Base-by-base conservation (phyloP, 1,140 invertebrate species). In the Tachypleus tridentatus region DNA sequence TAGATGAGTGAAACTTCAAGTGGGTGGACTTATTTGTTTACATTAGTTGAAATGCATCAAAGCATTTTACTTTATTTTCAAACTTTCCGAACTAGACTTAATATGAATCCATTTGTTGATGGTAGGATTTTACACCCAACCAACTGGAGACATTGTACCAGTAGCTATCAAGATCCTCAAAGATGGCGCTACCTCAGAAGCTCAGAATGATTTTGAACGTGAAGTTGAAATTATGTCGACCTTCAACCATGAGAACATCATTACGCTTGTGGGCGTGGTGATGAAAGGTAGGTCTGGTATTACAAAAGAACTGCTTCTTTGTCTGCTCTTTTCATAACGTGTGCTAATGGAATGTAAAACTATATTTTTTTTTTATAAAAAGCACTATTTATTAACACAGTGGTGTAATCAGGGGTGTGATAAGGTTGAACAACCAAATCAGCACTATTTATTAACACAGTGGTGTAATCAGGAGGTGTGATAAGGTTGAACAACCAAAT, bases 161-260 rank as follows among this genome's bases (percentile, higher is more conserved):
- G 88, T 94, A 2, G 90, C 90, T 3, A 85, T 93, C 49, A 93
- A 93, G 80, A 85, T 93, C 1, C 76, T 93, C 29, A 93, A 93
- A 75, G 87, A 91, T 58, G 83, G 82, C 10, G 87, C 87, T 0
- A 85, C 83, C n/a, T 80, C 82, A n/a, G 89, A 89, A 75, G 85
- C 87, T 0, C 84, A 88, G 70, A 87, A 89, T 64, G 89, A 93
- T 74, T 92, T 93, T 71, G 84, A 90, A 74, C 76, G 88, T 70
- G 91, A 94, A 80, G 89, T 93, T 4, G 89, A 91, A 69, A 91
- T 92, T 64, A 93, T 93, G 89, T 88, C 87, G 63, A 83, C 87
- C 49, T 93, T 94, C 74, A 80, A 83, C n/a, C 90, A 94, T 76
- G 79, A 83, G 48, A 93, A 93, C 74, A 94, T 94, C 72, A 80